Base-by-base conservation (phyloP, 92 coral and sea anemone genomes). In the Siderastrea radians region DNA sequence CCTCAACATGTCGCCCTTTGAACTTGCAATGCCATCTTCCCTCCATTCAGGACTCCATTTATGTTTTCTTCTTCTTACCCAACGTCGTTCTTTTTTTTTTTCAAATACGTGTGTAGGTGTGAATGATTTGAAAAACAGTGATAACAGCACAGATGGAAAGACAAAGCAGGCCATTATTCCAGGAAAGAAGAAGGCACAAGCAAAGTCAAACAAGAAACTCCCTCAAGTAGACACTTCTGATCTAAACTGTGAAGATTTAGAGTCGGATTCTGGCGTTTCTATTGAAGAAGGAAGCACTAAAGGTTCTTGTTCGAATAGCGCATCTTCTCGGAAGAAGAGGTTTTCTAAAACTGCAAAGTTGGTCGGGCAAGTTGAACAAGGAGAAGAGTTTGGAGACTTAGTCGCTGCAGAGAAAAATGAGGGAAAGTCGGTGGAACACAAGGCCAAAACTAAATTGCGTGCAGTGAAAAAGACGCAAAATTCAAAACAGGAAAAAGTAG, bases 201-300 rank as follows among this genome's bases (percentile, higher is more conserved):
- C 64, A 5, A 69, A 81, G 64, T 3, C 43, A 69, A 16, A 48
- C 9, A 68, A 54, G 43, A 80, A 71, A 5, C 14, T 50, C 44
- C 58, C 54, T 13, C 63, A 62, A 53, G 63, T 7, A 58, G 12
- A n/a, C 64, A 45, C 13, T 11, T 58, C 61, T 12, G 78, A 69
- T 55, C 52, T 53, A 3, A 71, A 58, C 3, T 72, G 65, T 3
- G 86, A 69, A 15, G 69, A 50, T 10, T 13, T 54, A 0, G 76
- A 73, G 3, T 71, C 87, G 38, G 87, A 87, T 57, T 83, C 84
- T 14, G 84, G 78, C 44, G 92, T 89, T 2, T 89, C 88, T 26
- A 54, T 61, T 12, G 44, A 43, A 13, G 86, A 82, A 6, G 54
- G 58, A n/a, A 72, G 3, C 51, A 44, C 26, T 2, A 84, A 84